A percentile compares a stretch with the other conserved stretches of the same genome.
These are phyloP conservation scores for Hanleya hanleyi DNA, from an alignment of 2,888 invertebrate genomes.

Conservation along the genomic window DNA sequence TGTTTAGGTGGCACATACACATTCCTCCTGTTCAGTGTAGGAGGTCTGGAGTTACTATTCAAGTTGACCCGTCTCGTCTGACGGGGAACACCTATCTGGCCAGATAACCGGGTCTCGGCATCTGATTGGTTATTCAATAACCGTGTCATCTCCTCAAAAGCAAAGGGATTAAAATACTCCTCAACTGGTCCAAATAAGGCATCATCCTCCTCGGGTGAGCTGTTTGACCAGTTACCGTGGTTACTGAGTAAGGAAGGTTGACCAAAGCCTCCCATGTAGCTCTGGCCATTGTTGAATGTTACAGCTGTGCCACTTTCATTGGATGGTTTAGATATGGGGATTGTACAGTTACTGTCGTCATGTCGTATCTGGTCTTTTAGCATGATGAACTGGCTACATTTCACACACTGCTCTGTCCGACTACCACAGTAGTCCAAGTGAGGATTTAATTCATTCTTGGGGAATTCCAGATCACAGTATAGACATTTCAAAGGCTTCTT, in stretches of 20 bases:
- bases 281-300: too few relatives aligned
- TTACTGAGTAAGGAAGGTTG: too few relatives aligned
- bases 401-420: constrained; percentile 81
- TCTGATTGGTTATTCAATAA: constrained; percentile 20
- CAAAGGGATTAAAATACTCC: constrained; percentile 30
- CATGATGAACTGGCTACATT: constrained; percentile 82
- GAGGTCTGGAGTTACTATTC: too few relatives aligned
- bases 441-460: constrained; percentile 77
- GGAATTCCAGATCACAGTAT: constrained; percentile 81
- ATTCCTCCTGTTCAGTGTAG: too few relatives aligned
- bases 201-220: too few relatives aligned
- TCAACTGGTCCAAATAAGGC: too few relatives aligned
- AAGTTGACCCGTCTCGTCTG: too few relatives aligned
- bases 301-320: not conserved
- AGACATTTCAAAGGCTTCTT: constrained; percentile 79
- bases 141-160: constrained; percentile 38
- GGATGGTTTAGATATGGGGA: constrained; percentile 40
- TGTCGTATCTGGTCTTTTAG: constrained; percentile 82
- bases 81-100: too few relatives aligned
- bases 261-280: too few relatives aligned
- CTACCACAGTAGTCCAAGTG: constrained; percentile 84
- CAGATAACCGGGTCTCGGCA: too few relatives aligned
- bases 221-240: too few relatives aligned
- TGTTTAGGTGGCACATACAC: too few relatives aligned
- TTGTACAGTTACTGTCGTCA: constrained; percentile 73